Conservation (phyloP, 2,888 invertebrate species). For the Emmelina monodactyla region DNA sequence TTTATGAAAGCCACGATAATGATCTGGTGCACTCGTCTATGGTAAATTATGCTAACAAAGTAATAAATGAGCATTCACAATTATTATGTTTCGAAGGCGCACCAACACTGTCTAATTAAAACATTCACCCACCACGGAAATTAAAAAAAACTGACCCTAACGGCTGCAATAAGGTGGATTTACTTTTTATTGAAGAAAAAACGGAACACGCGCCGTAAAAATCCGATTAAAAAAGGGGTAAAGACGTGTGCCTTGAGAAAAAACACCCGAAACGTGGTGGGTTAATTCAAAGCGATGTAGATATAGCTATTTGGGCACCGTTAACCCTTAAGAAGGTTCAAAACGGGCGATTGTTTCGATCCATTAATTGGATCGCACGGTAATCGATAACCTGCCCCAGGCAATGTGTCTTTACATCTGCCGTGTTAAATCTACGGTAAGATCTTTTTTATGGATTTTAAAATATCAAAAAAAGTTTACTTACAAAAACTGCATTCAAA, state of each 20-base stretch:
- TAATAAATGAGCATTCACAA: conserved; percentile 42
- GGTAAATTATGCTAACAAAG: conserved; percentile 47
- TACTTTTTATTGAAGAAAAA: conserved; percentile 52
- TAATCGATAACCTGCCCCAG: conserved; percentile 56
- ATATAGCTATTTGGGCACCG: conserved; percentile 59
- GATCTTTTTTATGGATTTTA: too few relatives aligned
- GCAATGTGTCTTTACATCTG: conserved; percentile 56
- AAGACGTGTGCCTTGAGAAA: conserved; percentile 42
- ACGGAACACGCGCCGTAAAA: conserved; percentile 48
- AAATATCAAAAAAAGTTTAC: too few relatives aligned
- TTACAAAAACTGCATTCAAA: too few relatives aligned
- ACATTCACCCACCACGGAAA: conserved; percentile 52
- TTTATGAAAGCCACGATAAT: conserved; percentile 5
- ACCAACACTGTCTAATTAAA: conserved; percentile 46
- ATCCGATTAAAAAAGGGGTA: conserved; percentile 64
- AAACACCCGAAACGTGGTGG: conserved; percentile 46
- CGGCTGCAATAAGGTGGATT: conserved; percentile 59
- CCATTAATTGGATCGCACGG: conserved; percentile 63
- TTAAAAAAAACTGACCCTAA: conserved; percentile 50
- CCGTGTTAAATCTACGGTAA: too few relatives aligned
- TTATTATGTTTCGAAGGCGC: conserved; percentile 25
- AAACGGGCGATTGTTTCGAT: conserved; percentile 53
- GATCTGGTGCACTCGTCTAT: conserved; percentile 29
- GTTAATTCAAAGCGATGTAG: conserved; percentile 51
- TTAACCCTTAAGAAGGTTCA: too few relatives aligned